Base-by-base conservation (phyloP, 2,797 vertebrate genomes). In the Hippopotamyrus pictus region DNA sequence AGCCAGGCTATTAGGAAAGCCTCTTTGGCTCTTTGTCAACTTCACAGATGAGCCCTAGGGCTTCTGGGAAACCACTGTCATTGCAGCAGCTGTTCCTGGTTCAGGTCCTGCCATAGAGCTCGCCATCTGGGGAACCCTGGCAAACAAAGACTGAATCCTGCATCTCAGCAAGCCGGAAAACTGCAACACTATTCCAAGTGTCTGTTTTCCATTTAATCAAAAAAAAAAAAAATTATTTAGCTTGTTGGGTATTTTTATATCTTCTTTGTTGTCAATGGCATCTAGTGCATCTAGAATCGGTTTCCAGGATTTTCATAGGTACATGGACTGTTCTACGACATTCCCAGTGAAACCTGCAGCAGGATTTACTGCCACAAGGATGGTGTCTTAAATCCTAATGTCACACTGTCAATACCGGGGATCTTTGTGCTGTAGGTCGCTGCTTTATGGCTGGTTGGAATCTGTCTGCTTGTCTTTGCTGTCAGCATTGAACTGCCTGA, bases 1-100 rank as follows among this genome's bases (percentile, higher is more conserved):
- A 90, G 14, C 86, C 37, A 85, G 90, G 90, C 86, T 91, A 89
- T 89, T 90, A 89, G 88, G 88, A 91, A 89, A 90, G 88, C 90
- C 89, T 90, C 69, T 89, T 87, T 91, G 90, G 76, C 88, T 88
- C 37, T 33, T 65, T 59, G 84, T 89, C 86, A 88, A 88, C 83
- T 53, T 59, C 37, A 89, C 84, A 73, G 25, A 69, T 50, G 33
- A 29, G 54, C 50, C 37, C 46, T 76, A 69, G 37, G 73, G 3
- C 84, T 88, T 37, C 37, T 50, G 50, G 83, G 12, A 83, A 29
- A 44, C 25, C 76, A 82, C 53, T 51, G 25, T 44, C 86, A 29
- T 79, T 89, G 14, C 37, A 88, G 86, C 82, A 86, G 89, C 82
- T 86, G 85, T 65, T 89, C 84, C 41, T 88, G 41, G 29, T 88